A percentile compares a stretch with the other conserved stretches of the same genome.
phyloP scores from a whole-genome alignment of 2,888 invertebrate genomes.

The Drosophila gaucha region DNA sequence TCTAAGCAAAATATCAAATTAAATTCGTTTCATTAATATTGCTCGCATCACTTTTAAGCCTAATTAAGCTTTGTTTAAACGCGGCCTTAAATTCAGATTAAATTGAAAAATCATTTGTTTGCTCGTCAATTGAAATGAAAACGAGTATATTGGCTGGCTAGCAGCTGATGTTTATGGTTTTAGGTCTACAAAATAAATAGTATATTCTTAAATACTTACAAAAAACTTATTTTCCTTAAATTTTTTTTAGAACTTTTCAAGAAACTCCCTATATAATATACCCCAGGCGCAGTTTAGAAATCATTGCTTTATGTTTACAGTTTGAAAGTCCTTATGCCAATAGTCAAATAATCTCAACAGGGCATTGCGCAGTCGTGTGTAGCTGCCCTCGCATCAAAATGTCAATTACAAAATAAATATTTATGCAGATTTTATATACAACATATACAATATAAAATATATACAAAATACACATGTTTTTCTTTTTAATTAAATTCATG shows the following conservation, averaged over 20 bases:
- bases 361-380: background rate
- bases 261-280: no score
- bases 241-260: no score
- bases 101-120: background rate
- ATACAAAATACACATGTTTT: background rate
- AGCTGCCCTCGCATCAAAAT: background rate
- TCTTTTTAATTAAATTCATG: background rate
- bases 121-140: background rate
- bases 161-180: no score
- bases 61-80: background rate
- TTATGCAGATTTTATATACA: background rate
- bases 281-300: no score
- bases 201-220: no score
- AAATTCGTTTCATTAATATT: background rate
- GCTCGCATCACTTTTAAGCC: background rate
- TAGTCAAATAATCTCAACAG: background rate
- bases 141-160: background rate
- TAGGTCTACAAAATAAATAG: no score
- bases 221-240: no score
- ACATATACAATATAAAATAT: background rate
- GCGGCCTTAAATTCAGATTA: background rate
- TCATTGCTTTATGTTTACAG: no score
- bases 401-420: conserved; percentile 10
- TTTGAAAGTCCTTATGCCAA: no score
- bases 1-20: background rate